Percentiles rank a stretch among this genome's conserved stretches.
Evolutionary conservation across 2,113 vertebrate genomes (phyloP).

Genomic region (Himantopus leucocephalus): DNA sequence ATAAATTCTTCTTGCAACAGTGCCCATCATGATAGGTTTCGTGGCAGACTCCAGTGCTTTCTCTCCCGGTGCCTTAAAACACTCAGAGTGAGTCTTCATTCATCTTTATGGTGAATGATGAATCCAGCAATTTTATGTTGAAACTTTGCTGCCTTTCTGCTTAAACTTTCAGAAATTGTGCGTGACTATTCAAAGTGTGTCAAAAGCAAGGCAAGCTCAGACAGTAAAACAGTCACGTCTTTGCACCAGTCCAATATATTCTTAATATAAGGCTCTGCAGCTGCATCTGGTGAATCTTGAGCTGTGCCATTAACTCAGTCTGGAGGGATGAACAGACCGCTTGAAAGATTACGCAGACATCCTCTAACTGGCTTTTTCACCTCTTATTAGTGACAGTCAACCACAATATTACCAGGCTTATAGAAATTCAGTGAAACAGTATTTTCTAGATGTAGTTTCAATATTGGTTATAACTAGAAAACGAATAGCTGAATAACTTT

Average conservation of each 20-base stretch:
- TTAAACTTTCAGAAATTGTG: slow-evolving; percentile 2
- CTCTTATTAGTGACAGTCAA: not conserved
- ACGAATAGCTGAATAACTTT: not conserved
- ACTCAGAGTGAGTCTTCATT: not conserved
- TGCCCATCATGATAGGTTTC: not conserved
- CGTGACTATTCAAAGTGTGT: not conserved
- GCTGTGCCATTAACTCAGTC: not conserved
- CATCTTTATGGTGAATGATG: slow-evolving; percentile 27
- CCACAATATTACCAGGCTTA: not conserved
- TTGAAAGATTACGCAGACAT: not conserved
- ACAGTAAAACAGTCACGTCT: not conserved
- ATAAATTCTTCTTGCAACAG: slow-evolving; percentile 16
- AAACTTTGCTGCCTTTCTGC: not conserved
- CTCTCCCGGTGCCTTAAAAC: not conserved
- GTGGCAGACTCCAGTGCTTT: not conserved
- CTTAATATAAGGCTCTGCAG: not conserved
- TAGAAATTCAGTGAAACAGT: not conserved
- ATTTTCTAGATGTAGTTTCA: not conserved
- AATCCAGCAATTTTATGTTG: not conserved
- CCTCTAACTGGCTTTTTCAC: not conserved
- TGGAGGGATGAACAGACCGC: not conserved
- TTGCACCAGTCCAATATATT: not conserved
- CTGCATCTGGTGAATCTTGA: not conserved
- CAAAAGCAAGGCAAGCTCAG: not conserved
- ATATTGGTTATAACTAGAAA: not conserved